phyloP scores from a whole-genome alignment of 2,113 vertebrate genomes.

The Prunella himalayana region DNA sequence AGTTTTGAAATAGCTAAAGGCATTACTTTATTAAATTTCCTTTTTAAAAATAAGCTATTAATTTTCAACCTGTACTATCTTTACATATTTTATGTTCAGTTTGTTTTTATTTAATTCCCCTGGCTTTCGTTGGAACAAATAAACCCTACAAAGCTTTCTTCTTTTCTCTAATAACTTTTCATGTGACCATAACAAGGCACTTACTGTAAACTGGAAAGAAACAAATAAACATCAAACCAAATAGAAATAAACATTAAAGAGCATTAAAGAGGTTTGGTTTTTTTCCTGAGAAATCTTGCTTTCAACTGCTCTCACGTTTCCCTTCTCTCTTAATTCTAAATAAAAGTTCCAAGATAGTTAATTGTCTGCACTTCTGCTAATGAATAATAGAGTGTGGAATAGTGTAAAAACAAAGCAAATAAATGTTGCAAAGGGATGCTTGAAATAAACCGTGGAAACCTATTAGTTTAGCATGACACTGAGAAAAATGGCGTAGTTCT shows the following conservation, averaged over 20 bases:
- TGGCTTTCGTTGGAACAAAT: conserved; percentile 11
- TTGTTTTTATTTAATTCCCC: conserved; percentile 29
- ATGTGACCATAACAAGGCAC: neutral
- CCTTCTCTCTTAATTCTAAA: neutral
- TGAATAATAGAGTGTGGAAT: neutral
- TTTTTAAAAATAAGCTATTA: conserved; percentile 27
- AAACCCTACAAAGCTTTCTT: conserved; percentile 14
- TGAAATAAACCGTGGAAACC: neutral
- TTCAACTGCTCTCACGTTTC: conserved; percentile 6
- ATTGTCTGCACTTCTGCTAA: neutral
- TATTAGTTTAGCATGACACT: neutral
- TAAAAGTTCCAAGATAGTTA: neutral
- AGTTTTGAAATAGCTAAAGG: neutral
- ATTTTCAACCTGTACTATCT: neutral
- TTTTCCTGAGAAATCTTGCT: conserved; percentile 18
- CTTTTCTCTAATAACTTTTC: conserved; percentile 22
- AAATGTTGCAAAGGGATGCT: neutral
- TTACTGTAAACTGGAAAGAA: conserved; percentile 12
- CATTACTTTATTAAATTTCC: conserved; percentile 24
- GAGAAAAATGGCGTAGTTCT: neutral
- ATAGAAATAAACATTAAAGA: neutral
- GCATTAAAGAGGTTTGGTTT: neutral
- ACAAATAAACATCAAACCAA: conserved; percentile 1
- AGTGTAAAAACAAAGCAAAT: neutral
- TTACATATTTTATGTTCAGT: conserved; percentile 30